A percentile compares a stretch with the other conserved stretches of the same genome.
Conservation (phyloP, 2,797 vertebrate species). For the Siniperca undulata region DNA sequence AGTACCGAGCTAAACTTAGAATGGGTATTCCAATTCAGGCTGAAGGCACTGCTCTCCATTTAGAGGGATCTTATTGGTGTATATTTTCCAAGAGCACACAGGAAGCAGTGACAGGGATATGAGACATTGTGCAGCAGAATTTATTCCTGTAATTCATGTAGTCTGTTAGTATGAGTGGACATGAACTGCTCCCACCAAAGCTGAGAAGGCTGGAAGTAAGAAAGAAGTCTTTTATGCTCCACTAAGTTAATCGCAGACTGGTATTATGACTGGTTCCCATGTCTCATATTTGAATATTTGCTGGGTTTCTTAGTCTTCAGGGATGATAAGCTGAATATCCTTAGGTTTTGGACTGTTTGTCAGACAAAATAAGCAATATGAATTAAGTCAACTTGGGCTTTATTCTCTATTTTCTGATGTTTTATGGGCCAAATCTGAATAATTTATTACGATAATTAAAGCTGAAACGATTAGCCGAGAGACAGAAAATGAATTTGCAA, state of each 20-base stretch:
- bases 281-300: not conserved
- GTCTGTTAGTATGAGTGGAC: not conserved
- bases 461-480: too few species aligned
- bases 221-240: too few species aligned
- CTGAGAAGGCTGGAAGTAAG: too few species aligned
- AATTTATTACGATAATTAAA: not conserved
- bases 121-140: not conserved
- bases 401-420: not conserved
- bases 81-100: conserved; percentile 10
- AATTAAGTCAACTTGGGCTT: not conserved
- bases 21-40: conserved; percentile 43
- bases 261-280: not conserved
- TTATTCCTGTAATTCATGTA: not conserved
- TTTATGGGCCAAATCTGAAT: not conserved
- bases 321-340: not conserved
- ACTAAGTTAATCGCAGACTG: not conserved
- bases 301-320: too few species aligned
- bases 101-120: conserved; percentile 11
- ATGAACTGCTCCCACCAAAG: not conserved
- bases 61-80: conserved; percentile 19
- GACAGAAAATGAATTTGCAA: not conserved
- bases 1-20: conserved; percentile 63
- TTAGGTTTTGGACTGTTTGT: not conserved
- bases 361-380: not conserved
- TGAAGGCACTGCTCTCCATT: conserved; percentile 48